phyloP scores from a whole-genome alignment of 2,797 vertebrate species.

The Lycodopsis pacificus region DNA sequence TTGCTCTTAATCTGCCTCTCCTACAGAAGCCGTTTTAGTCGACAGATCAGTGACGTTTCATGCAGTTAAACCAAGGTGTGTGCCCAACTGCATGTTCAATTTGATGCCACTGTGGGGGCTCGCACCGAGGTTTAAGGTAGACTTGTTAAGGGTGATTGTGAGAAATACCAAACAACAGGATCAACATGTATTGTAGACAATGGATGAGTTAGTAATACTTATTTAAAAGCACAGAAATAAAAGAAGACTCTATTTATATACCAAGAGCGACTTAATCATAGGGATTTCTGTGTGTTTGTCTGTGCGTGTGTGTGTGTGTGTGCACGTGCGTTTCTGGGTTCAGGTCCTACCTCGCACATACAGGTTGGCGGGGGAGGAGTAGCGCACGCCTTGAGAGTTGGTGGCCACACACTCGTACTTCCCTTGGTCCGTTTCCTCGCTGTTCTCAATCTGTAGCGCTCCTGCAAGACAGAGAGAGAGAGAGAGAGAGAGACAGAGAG shows the following conservation, averaged over 20 bases:
- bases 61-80: conserved; percentile 80
- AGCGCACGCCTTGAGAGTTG: conserved; percentile 97
- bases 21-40: conserved; percentile 70
- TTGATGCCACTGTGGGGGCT: conserved; percentile 25
- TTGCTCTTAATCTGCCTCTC: conserved; percentile 59
- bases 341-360: conserved; percentile 98
- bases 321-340: conserved; percentile 45
- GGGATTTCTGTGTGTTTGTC: conserved; percentile 35
- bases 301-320: conserved; percentile 39
- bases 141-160: conserved; percentile 75
- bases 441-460: conserved; percentile 98
- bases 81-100: conserved; percentile 15
- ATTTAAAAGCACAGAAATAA: conserved; percentile 62
- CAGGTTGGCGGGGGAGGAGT: conserved; percentile 97
- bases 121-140: conserved; percentile 76
- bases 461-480: conserved; percentile 81
- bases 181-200: conserved; percentile 78
- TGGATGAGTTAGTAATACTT: conserved; percentile 81
- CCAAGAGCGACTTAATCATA: conserved; percentile 42
- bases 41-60: conserved; percentile 73
- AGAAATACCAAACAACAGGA: conserved; percentile 73
- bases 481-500: conserved; percentile 19
- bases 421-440: conserved; percentile 98
- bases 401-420: conserved; percentile 98
- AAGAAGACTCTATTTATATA: conserved; percentile 47